These are phyloP conservation scores for Octopus sinensis DNA, from an alignment of 1,140 invertebrate genomes.

Conservation along the genomic window DNA sequence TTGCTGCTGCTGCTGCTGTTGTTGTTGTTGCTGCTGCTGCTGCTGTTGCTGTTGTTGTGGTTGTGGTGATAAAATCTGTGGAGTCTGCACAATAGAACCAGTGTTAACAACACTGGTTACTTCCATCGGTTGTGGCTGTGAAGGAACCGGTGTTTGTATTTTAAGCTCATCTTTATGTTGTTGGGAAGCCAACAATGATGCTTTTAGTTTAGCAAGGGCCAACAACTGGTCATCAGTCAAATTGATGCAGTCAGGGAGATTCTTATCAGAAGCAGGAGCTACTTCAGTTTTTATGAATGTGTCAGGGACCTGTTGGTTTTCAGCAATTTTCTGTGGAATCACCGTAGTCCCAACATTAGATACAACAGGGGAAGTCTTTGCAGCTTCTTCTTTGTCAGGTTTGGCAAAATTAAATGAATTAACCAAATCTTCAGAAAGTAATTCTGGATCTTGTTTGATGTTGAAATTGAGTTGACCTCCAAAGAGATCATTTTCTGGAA, in stretches of 20 bases:
- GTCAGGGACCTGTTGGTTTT: too few species aligned
- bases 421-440: slow-evolving; percentile 18
- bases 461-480: slow-evolving; percentile 27
- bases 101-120: slow-evolving; percentile 1
- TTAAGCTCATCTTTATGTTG: neutral
- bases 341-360: too few species aligned
- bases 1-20: slow-evolving; percentile 35
- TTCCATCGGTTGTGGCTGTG: neutral
- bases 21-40: slow-evolving; percentile 28
- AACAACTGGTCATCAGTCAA: slow-evolving; percentile 7
- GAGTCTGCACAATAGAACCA: neutral
- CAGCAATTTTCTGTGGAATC: too few species aligned
- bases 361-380: too few species aligned
- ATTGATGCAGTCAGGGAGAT: slow-evolving; percentile 8
- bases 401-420: slow-evolving; percentile 18
- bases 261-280: neutral
- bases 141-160: neutral
- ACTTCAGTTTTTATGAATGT: too few species aligned
- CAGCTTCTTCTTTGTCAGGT: neutral
- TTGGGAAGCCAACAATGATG: neutral
- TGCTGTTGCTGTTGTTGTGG: too few species aligned
- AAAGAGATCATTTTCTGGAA: slow-evolving; percentile 30
- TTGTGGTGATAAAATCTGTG: neutral
- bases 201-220: neutral
- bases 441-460: slow-evolving; percentile 37